A percentile compares a stretch with the other conserved stretches of the same genome.
These are phyloP conservation scores for Petromus typicus DNA, from an alignment of 2,113 vertebrate species.

Conservation along the genomic window DNA sequence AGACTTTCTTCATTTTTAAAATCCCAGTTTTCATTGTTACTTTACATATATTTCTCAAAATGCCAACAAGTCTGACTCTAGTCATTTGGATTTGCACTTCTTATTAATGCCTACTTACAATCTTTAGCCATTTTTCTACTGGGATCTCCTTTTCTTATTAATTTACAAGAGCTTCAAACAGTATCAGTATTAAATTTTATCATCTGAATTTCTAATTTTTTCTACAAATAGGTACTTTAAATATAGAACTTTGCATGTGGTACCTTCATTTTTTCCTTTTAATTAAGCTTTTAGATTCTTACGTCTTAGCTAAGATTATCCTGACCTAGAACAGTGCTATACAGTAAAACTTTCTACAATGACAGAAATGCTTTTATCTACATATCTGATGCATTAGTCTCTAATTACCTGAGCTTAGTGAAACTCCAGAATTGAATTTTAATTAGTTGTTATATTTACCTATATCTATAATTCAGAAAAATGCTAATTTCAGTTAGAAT, in stretches of 20 bases:
- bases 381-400: not conserved
- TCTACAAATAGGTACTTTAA: not conserved
- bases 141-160: not conserved
- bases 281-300: not conserved
- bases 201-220: not conserved
- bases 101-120: not conserved
- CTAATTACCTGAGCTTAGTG: not conserved
- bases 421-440: not conserved
- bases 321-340: not conserved
- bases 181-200: not conserved
- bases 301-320: not conserved
- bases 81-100: not conserved
- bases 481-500: not conserved
- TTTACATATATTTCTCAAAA: conserved; percentile 3
- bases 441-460: not conserved
- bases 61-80: not conserved
- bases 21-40: not conserved
- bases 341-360: not conserved
- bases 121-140: not conserved
- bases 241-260: not conserved
- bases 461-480: not conserved
- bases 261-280: not conserved
- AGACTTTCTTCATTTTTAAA: not conserved
- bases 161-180: not conserved
- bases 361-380: not conserved